These are phyloP conservation scores for Hyperoodon ampullatus DNA, from an alignment of 2,113 vertebrate species.

Conservation along the genomic window DNA sequence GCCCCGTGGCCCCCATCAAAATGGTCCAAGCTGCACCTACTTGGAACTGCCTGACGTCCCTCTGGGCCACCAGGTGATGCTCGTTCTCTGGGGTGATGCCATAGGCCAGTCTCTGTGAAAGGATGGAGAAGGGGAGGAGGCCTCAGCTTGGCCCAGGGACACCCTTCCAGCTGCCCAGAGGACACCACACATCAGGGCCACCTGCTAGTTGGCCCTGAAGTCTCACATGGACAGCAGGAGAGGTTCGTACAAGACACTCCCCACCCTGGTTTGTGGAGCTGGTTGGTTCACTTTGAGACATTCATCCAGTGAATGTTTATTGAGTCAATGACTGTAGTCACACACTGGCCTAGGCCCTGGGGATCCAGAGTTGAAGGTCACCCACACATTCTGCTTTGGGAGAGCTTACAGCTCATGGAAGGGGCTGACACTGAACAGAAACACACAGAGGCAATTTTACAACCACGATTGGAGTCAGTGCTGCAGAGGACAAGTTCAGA, in stretches of 20 bases:
- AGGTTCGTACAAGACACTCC: not conserved
- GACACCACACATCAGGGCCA: not conserved
- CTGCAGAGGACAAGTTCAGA: not conserved
- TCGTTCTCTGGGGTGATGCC: conserved; percentile 97
- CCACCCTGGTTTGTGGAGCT: not conserved
- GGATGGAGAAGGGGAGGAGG: not conserved
- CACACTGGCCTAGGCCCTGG: not conserved
- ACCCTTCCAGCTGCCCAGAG: not conserved
- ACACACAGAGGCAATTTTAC: not conserved
- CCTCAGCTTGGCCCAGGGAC: not conserved
- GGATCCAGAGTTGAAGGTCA: not conserved
- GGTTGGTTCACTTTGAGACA: not conserved
- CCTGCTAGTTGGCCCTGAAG: not conserved
- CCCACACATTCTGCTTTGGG: not conserved
- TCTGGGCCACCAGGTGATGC: conserved; percentile 94
- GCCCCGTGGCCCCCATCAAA: rapidly evolving
- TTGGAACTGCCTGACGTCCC: conserved; percentile 94
- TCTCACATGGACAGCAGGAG: not conserved
- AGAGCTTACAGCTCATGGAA: not conserved
- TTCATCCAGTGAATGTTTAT: rapidly evolving
- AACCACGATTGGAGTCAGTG: rapidly evolving
- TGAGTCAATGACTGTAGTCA: not conserved
- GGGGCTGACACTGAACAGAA: not conserved
- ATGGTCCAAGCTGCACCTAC: conserved; percentile 78
- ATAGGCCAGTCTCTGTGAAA: conserved; percentile 94